Percentiles rank a stretch among this genome's conserved stretches.
Evolutionary conservation across 2,113 vertebrate genomes (phyloP).

Genomic region (Euleptes europaea): DNA sequence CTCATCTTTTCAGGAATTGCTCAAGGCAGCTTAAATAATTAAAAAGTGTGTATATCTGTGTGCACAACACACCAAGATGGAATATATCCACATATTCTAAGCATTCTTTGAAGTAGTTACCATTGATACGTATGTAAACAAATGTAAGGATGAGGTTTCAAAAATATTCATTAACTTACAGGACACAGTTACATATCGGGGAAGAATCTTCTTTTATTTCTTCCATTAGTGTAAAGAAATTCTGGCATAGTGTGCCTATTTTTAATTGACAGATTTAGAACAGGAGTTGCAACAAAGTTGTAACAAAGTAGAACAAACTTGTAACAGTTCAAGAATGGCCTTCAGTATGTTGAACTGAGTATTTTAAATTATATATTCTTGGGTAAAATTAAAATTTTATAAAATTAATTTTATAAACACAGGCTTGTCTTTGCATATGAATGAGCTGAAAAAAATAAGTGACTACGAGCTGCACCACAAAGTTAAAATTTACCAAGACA

Average conservation of each 20-base stretch:
- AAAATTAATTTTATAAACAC: background rate
- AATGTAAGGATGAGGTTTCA: background rate
- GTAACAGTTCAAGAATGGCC: background rate
- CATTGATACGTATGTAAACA: accelerated
- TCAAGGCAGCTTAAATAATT: background rate
- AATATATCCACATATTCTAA: background rate
- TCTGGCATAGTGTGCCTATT: background rate
- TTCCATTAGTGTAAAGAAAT: background rate
- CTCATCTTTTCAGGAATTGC: background rate
- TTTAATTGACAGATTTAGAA: conserved; percentile 21
- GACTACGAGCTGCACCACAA: background rate
- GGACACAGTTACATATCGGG: background rate
- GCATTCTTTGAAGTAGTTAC: background rate
- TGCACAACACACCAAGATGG: background rate
- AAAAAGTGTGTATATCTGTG: background rate
- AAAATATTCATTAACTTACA: background rate
- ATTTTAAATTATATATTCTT: conserved; percentile 26
- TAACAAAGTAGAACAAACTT: no score
- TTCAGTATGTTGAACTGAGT: background rate
- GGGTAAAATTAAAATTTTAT: no score
- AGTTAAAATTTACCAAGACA: background rate
- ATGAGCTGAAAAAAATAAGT: background rate
- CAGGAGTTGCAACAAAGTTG: no score
- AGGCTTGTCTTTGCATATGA: background rate
- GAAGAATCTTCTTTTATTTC: background rate